phyloP scores from a whole-genome alignment of 1,140 invertebrate genomes.

The Danaus melanippus region DNA sequence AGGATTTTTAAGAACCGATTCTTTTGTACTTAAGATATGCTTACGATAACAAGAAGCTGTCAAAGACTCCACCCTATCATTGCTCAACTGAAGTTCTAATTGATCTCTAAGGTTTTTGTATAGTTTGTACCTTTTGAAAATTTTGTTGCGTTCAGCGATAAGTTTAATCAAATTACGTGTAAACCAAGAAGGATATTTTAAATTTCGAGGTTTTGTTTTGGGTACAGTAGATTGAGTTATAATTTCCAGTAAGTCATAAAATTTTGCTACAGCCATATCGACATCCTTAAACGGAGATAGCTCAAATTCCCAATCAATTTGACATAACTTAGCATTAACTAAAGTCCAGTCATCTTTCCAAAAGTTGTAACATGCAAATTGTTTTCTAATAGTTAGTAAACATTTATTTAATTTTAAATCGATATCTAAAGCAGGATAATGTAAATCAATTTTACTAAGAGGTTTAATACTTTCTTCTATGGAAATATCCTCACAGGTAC shows the following conservation, averaged over 20 bases:
- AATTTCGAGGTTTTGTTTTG: slow-evolving; percentile 11
- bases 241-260: slow-evolving; percentile 17
- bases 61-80: slow-evolving; percentile 8
- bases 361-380: slow-evolving; percentile 15
- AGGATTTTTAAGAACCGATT: slow-evolving; percentile 10
- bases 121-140: slow-evolving; percentile 10
- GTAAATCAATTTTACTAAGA: slow-evolving; percentile 14
- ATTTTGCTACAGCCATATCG: slow-evolving; percentile 14
- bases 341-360: slow-evolving; percentile 16
- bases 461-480: slow-evolving; percentile 10
- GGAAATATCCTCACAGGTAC: slow-evolving; percentile 3
- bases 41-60: slow-evolving; percentile 8
- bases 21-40: slow-evolving; percentile 14
- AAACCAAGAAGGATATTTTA: slow-evolving; percentile 20
- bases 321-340: slow-evolving; percentile 11
- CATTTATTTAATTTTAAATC: background rate
- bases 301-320: slow-evolving; percentile 17
- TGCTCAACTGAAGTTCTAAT: slow-evolving; percentile 14
- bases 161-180: slow-evolving; percentile 14
- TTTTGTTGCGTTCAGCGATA: slow-evolving; percentile 12
- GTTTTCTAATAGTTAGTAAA: slow-evolving; percentile 1
- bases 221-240: slow-evolving; percentile 17
- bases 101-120: slow-evolving; percentile 20
- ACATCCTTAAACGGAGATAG: slow-evolving; percentile 11
- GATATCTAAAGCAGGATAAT: slow-evolving; percentile 18